Conservation (phyloP, 1,140 invertebrate genomes). For the Armadillidium nasatum region DNA sequence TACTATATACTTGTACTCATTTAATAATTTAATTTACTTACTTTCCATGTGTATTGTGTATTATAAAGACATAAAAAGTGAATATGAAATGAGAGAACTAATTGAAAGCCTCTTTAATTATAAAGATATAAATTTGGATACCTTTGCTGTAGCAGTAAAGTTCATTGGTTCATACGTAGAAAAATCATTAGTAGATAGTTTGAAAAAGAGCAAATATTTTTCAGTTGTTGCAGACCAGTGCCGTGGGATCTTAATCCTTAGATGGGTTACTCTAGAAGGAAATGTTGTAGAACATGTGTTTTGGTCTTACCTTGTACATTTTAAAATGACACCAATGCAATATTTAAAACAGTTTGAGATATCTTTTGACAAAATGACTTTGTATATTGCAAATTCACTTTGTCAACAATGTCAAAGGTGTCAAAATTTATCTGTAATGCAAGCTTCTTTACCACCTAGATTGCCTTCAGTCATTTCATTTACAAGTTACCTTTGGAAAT, state of each 20-base stretch:
- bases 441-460: neutral
- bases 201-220: constrained; percentile 6
- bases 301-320: neutral
- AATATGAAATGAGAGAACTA: neutral
- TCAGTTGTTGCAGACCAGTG: neutral
- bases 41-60: neutral
- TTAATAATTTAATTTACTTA: neutral
- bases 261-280: neutral
- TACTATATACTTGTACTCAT: neutral
- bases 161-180: neutral
- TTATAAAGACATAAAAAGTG: neutral
- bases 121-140: neutral
- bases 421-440: neutral
- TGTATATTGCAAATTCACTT: constrained; percentile 1
- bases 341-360: neutral
- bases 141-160: neutral
- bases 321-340: neutral
- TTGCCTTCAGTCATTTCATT: neutral
- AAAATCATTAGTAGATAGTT: neutral
- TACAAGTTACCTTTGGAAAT: neutral
- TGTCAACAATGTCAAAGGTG: neutral
- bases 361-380: neutral
- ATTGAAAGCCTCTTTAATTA: neutral
- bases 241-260: neutral
- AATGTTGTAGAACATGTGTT: neutral